These are phyloP conservation scores for Abramis brama DNA, from an alignment of 2,113 vertebrate genomes.

Conservation along the genomic window DNA sequence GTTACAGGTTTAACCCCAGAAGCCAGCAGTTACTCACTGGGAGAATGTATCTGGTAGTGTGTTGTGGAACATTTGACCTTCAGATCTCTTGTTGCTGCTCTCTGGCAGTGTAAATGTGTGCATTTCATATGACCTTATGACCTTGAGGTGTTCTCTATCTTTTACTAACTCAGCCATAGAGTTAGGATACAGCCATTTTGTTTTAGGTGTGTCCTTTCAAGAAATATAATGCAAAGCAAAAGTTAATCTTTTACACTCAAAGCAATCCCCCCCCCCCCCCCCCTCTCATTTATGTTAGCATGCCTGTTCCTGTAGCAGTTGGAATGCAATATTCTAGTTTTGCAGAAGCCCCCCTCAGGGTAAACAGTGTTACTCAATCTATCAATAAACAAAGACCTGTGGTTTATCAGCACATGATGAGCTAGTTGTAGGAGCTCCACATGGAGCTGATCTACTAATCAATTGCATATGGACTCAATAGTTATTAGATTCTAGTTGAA, in stretches of 20 bases:
- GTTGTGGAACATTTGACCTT: neutral
- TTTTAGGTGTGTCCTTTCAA: neutral
- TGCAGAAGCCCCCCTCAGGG: slow-evolving; percentile 18
- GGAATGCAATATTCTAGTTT: slow-evolving; percentile 17
- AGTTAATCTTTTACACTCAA: neutral
- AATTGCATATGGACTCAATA: neutral
- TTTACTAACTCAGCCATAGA: neutral
- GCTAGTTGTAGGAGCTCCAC: neutral
- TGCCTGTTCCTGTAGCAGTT: slow-evolving; percentile 10
- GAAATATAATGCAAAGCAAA: neutral
- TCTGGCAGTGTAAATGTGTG: neutral
- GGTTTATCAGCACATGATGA: neutral
- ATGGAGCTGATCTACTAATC: neutral
- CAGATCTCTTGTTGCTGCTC: too few relatives aligned
- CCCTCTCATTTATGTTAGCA: neutral
- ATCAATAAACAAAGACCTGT: neutral
- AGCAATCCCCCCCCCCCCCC: neutral
- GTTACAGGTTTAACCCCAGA: slow-evolving; percentile 4
- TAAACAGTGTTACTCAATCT: neutral
- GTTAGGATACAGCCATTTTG: neutral
- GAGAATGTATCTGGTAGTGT: neutral
- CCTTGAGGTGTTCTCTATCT: slow-evolving; percentile 6
- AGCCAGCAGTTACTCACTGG: neutral
- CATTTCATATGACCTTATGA: neutral
- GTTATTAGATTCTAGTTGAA: neutral